These are phyloP conservation scores for Mastomys natalensis DNA, from an alignment of 2,113 vertebrate genomes.

Conservation along the genomic window DNA sequence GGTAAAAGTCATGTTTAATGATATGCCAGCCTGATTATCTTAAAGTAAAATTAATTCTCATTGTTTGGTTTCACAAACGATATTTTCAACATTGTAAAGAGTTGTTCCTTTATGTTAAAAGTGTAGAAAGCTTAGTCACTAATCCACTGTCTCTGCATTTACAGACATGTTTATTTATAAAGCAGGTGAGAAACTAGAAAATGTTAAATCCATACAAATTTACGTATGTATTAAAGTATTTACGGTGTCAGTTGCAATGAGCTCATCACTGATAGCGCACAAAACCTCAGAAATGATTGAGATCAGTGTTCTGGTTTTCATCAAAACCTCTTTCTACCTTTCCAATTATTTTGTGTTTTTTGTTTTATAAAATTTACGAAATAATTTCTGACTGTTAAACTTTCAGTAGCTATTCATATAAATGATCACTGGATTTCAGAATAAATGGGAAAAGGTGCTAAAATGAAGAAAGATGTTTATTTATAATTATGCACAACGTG, in stretches of 20 bases:
- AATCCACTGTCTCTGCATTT: neutral
- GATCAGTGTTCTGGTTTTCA: conserved; percentile 34
- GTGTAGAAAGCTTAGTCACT: neutral
- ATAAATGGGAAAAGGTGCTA: conserved; percentile 38
- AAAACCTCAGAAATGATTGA: conserved; percentile 66
- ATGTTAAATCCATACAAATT: conserved; percentile 29
- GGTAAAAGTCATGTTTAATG: neutral
- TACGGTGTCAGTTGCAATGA: conserved; percentile 65
- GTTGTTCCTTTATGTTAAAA: neutral
- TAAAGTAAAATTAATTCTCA: conserved; percentile 8
- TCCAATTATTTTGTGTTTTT: conserved; percentile 72
- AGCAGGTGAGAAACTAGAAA: neutral
- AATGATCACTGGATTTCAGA: conserved; percentile 72
- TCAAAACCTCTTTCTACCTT: conserved; percentile 34
- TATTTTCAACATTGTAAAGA: neutral
- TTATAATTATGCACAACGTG: conserved; percentile 24
- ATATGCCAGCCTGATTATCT: neutral
- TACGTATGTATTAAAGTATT: conserved; percentile 61
- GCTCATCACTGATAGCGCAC: conserved; percentile 65
- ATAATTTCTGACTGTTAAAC: conserved; percentile 72
- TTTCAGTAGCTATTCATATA: conserved; percentile 77
- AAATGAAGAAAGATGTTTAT: conserved; percentile 38
- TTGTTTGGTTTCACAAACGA: neutral
- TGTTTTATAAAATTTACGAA: conserved; percentile 69
- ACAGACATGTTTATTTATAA: neutral